phyloP scores from a whole-genome alignment of 2,888 invertebrate species.

The Orgyia antiqua region DNA sequence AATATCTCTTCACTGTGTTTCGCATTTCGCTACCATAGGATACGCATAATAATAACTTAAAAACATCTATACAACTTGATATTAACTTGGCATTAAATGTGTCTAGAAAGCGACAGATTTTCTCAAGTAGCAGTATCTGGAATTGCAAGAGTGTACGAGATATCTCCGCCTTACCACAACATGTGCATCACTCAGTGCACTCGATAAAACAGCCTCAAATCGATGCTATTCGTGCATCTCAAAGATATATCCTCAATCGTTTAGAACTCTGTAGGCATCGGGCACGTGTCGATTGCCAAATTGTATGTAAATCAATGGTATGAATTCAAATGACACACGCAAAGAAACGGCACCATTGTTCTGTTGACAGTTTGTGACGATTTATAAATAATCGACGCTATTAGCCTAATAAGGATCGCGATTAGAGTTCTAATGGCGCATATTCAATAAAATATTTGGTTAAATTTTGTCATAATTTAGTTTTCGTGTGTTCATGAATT shows the following conservation, averaged over 20 bases:
- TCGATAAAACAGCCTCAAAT: slow-evolving; percentile 21
- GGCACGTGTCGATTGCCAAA: slow-evolving; percentile 38
- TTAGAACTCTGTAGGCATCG: too few relatives aligned
- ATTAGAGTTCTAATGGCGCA: slow-evolving; percentile 24
- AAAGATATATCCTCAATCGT: slow-evolving; percentile 38
- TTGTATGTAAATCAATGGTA: slow-evolving; percentile 40
- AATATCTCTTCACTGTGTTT: too few relatives aligned
- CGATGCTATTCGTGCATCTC: slow-evolving; percentile 38
- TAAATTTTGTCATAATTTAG: slow-evolving; percentile 7
- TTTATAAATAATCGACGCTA: slow-evolving; percentile 51
- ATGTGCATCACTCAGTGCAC: neutral
- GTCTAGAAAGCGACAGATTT: slow-evolving; percentile 28
- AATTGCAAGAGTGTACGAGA: slow-evolving; percentile 24
- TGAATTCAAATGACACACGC: slow-evolving; percentile 44
- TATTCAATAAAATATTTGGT: slow-evolving; percentile 14
- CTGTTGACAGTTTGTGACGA: slow-evolving; percentile 33
- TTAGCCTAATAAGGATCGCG: slow-evolving; percentile 38
- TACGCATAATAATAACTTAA: too few relatives aligned
- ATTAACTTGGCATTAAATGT: too few relatives aligned
- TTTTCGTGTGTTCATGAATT: too few relatives aligned
- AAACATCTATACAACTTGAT: too few relatives aligned
- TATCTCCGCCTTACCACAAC: slow-evolving; percentile 1
- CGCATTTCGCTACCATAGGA: too few relatives aligned
- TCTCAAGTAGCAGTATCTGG: slow-evolving; percentile 32
- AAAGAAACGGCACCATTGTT: slow-evolving; percentile 43